These are phyloP conservation scores for Dichetophora obliterata DNA, from an alignment of 2,888 invertebrate genomes.

Conservation along the genomic window DNA sequence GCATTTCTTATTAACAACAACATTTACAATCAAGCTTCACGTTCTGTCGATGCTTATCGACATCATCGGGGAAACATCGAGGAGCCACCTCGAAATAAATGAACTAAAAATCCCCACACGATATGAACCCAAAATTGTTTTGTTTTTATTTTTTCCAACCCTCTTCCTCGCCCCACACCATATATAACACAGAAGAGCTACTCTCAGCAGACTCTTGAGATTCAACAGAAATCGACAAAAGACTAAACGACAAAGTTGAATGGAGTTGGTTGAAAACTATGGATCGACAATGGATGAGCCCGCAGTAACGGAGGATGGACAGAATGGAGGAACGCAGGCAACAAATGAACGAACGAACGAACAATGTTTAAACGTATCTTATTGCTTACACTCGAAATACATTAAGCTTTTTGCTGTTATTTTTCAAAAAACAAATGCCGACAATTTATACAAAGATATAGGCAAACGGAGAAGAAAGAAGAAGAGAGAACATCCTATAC, in stretches of 20 bases:
- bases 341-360: neutral
- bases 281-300: neutral
- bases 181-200: neutral
- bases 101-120: conserved; percentile 25
- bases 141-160: neutral
- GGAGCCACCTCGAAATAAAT: conserved; percentile 34
- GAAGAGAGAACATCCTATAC: conserved; percentile 2
- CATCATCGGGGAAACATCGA: neutral
- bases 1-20: neutral
- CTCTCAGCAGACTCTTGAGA: conserved; percentile 7
- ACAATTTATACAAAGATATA: conserved; percentile 45
- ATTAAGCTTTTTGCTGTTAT: conserved; percentile 41
- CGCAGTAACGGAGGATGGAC: neutral
- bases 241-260: neutral
- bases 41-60: conserved; percentile 20
- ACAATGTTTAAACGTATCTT: conserved; percentile 16
- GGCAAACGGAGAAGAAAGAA: conserved; percentile 22
- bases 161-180: too few species aligned
- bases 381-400: conserved; percentile 42
- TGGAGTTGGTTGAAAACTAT: neutral
- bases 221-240: neutral
- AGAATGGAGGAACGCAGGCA: neutral
- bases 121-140: conserved; percentile 26
- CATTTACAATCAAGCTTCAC: neutral
- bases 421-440: conserved; percentile 47